Conservation (phyloP, 92 coral and sea anemone genomes). For the Parazoanthus swiftii region DNA sequence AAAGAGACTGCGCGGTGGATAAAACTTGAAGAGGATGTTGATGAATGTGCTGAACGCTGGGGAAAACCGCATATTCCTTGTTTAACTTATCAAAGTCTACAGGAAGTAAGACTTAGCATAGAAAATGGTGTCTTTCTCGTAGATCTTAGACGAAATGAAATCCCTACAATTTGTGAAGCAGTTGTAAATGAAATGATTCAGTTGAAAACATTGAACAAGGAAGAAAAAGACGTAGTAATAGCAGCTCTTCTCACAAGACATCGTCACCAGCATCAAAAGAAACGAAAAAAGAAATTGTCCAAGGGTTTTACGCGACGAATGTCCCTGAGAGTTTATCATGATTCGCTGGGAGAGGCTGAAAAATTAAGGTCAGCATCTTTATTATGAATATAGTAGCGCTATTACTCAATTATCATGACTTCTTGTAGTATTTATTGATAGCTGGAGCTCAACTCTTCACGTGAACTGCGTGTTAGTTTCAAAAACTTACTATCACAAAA, state of each 20-base stretch:
- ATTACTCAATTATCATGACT: neutral
- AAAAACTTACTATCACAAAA: neutral
- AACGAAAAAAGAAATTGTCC: slow-evolving; percentile 26
- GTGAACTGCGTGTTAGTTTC: neutral
- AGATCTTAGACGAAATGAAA: slow-evolving; percentile 63
- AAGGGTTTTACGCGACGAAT: slow-evolving; percentile 48
- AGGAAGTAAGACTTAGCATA: slow-evolving; percentile 66
- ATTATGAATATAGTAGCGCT: neutral
- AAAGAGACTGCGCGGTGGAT: slow-evolving; percentile 99
- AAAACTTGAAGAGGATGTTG: slow-evolving; percentile 94
- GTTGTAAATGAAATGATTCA: slow-evolving; percentile 61
- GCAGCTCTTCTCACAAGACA: slow-evolving; percentile 81
- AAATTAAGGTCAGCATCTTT: slow-evolving; percentile 2
- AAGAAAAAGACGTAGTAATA: slow-evolving; percentile 65
- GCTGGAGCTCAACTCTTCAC: neutral
- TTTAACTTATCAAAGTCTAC: slow-evolving; percentile 69
- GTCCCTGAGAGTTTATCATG: slow-evolving; percentile 43
- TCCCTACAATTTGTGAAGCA: slow-evolving; percentile 74
- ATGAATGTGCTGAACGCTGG: slow-evolving; percentile 93
- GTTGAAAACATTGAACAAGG: slow-evolving; percentile 47
- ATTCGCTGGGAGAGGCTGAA: neutral
- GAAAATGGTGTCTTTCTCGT: slow-evolving; percentile 72
- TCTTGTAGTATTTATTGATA: too few species aligned
- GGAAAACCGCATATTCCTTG: slow-evolving; percentile 98
- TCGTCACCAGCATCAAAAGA: slow-evolving; percentile 82